Base-by-base conservation (phyloP, 2,113 vertebrate genomes). In the Colistium nudipinnis region DNA sequence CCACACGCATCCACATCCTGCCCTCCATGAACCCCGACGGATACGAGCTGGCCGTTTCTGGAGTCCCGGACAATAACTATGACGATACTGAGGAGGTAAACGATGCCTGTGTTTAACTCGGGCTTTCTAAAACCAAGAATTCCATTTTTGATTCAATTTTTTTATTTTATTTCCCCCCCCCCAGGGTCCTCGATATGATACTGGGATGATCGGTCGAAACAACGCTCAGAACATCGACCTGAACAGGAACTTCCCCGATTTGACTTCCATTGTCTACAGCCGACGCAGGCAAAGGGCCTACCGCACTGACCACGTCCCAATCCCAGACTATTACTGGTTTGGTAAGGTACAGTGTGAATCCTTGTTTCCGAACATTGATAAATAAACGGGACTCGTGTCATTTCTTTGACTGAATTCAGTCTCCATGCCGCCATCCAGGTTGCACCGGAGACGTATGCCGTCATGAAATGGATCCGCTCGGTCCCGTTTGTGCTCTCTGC, bases 391-490 rank as follows among this genome's bases (percentile, higher is more conserved):
- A 71, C 27, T 41, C 43, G 27, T 48, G 45, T 60, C 1, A 69
- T 43, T 60, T 31, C 41, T 53, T 16, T 30, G 30, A 52, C 36
- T 20, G n/a, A 70, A 72, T 13, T 20, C 49, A 57, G 12, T 71
- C 5, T 66, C 57, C 66, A 68, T 74, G 12, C 57, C 43, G 25
- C 27, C 20, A 56, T 54, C 2, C 70, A 98, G 97, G 96, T 99
- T 53, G 96, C 96, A 45, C 95, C 96, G 0, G 97, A 99, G 91
- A 98, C 97, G 0, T 98, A 97, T 67, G 95, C 95, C 17, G 90
- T 99, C 47, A 98, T 99, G 89, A 96, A 97, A 43, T 99, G 97
- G 97, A 95, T 98, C 59, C 95, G 97, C 90, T 96, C 97, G 66
- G 93, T 97, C 62, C 97, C 97, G 0, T 99, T 99, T 60, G 96